Evolutionary conservation across 2,888 invertebrate genomes (phyloP).

Genomic region (Drosophila pseudotalamancana): DNA sequence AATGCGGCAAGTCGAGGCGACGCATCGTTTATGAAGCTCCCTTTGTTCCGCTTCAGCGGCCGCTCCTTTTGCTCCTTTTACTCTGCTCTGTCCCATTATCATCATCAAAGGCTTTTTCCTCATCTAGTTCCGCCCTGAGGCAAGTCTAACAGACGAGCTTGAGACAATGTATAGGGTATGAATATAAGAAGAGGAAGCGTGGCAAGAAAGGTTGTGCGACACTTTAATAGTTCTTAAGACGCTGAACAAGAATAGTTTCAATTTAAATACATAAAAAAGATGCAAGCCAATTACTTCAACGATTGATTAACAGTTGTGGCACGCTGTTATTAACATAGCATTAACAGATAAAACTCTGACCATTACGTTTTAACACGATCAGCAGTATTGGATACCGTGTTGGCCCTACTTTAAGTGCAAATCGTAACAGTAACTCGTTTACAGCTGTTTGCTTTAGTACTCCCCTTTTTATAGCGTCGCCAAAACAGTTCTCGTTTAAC

Average conservation of each 20-base stretch:
- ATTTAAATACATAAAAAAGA: not conserved
- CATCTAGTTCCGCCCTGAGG: conserved; percentile 30
- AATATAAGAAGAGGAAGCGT: not conserved
- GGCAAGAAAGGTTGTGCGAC: not conserved
- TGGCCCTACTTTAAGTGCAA: too few species aligned
- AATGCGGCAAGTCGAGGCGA: conserved; percentile 49
- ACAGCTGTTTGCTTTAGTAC: too few species aligned
- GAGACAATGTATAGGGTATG: conserved; percentile 26
- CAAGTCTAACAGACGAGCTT: conserved; percentile 32
- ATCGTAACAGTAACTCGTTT: too few species aligned
- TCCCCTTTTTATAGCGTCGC: too few species aligned
- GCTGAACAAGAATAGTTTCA: not conserved
- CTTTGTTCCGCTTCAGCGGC: conserved; percentile 27
- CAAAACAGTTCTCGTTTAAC: not conserved
- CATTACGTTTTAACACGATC: too few species aligned
- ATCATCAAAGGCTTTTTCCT: conserved; percentile 35
- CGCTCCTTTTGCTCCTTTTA: not conserved
- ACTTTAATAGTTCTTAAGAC: conserved; percentile 28
- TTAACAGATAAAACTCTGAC: not conserved
- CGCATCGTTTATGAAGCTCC: conserved; percentile 41
- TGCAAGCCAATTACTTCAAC: not conserved
- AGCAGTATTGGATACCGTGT: too few species aligned
- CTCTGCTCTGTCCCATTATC: conserved; percentile 46
- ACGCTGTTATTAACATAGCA: not conserved
- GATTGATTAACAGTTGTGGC: not conserved